Conservation (phyloP, 2,797 vertebrate species). For the Parambassis ranga region DNA sequence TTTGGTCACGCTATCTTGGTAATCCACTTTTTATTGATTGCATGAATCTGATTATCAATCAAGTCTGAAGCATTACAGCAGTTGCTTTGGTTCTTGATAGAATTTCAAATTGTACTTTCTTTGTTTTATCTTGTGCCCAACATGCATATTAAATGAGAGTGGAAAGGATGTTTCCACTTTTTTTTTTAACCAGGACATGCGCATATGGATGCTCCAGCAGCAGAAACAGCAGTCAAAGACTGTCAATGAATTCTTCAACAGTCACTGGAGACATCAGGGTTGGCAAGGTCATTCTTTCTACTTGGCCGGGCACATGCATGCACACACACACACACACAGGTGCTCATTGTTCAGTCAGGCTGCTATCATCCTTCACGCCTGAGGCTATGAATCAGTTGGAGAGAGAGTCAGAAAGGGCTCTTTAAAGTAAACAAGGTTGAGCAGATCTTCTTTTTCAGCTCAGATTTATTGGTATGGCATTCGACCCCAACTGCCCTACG, state of each 20-base stretch:
- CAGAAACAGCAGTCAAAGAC: not conserved
- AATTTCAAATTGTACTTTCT: not conserved
- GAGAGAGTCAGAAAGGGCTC: conserved; percentile 58
- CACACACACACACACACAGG: conserved; percentile 59
- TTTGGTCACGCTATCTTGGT: too few species aligned
- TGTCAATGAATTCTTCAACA: conserved; percentile 29
- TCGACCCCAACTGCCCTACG: conserved; percentile 64
- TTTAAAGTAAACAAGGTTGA: conserved; percentile 85
- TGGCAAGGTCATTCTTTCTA: conserved; percentile 68
- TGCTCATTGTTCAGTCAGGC: conserved; percentile 80
- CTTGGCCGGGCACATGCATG: conserved; percentile 52
- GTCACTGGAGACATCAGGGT: conserved; percentile 50
- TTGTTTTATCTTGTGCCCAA: not conserved
- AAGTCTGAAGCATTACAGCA: not conserved
- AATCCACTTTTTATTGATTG: not conserved
- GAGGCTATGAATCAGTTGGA: conserved; percentile 85
- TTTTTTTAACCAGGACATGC: conserved; percentile 16
- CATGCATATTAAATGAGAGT: not conserved
- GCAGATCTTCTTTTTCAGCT: conserved; percentile 77
- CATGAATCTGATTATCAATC: not conserved
- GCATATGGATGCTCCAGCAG: conserved; percentile 12
- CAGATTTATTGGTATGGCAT: conserved; percentile 83
- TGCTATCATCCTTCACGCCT: conserved; percentile 85
- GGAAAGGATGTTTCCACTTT: conserved; percentile 16
- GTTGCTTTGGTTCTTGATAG: not conserved